A percentile compares a stretch with the other conserved stretches of the same genome.
phyloP scores from a whole-genome alignment of 2,888 invertebrate genomes.

The Dynastes grantii region DNA sequence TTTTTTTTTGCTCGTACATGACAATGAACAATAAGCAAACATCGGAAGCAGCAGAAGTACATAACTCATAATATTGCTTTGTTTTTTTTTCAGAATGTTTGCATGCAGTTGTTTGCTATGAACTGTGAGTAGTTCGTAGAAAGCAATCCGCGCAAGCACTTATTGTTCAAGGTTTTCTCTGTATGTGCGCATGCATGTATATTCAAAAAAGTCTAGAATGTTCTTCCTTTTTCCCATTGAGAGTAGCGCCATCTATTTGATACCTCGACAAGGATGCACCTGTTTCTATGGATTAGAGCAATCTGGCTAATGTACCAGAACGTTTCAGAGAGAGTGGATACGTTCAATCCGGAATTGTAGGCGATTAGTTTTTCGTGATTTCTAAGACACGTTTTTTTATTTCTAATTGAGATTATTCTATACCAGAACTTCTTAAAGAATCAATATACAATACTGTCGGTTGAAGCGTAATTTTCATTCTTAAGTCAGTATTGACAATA shows the following conservation, averaged over 20 bases:
- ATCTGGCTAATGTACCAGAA: slow-evolving; percentile 60
- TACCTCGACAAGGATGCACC: slow-evolving; percentile 54
- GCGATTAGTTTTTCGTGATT: slow-evolving; percentile 4
- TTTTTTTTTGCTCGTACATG: no score
- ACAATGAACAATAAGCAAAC: no score
- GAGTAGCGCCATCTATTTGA: slow-evolving; percentile 32
- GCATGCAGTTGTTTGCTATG: no score
- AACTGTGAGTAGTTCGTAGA: no score
- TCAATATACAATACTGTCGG: no score
- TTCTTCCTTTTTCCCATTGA: neutral
- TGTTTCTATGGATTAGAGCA: slow-evolving; percentile 58
- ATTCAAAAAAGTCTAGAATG: neutral
- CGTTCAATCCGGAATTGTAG: slow-evolving; percentile 1
- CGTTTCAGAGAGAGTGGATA: slow-evolving; percentile 49
- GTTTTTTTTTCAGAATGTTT: no score
- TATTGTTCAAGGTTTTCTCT: no score
- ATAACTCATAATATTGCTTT: no score
- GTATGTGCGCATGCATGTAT: neutral
- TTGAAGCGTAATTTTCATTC: no score
- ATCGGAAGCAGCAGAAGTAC: no score
- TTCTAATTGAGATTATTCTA: neutral
- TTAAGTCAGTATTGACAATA: no score
- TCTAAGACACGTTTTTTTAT: neutral
- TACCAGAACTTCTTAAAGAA: neutral
- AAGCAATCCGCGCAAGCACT: no score